Evolutionary conservation across 2,888 invertebrate species (phyloP).

Genomic region (Hipparchia semele): DNA sequence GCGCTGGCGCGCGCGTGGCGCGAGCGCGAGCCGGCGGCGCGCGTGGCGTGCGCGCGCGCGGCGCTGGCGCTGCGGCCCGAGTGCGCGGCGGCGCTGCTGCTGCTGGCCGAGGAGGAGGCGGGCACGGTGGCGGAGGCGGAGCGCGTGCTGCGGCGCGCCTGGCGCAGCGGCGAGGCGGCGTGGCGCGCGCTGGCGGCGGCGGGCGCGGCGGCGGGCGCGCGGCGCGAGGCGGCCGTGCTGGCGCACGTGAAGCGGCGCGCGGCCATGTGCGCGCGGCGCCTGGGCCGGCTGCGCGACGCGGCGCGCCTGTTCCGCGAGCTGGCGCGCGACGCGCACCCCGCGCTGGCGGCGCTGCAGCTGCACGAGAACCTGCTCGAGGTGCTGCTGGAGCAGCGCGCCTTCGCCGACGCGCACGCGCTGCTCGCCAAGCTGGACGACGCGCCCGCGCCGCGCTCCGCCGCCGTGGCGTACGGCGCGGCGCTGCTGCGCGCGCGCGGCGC

Average conservation of each 20-base stretch:
- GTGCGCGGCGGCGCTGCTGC: conserved; percentile 97
- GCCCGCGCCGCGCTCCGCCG: conserved; percentile 95
- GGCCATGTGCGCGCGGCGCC: conserved; percentile 98
- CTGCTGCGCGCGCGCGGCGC: conserved; percentile 95
- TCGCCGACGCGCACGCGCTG: conserved; percentile 89
- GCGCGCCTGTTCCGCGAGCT: conserved; percentile 98
- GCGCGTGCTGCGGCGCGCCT: conserved; percentile 87
- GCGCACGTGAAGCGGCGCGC: conserved; percentile 96
- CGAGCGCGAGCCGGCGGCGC: conserved; percentile 94
- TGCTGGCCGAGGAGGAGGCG: conserved; percentile 98
- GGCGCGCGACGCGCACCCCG: conserved; percentile 97
- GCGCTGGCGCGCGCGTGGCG: conserved; percentile 97
- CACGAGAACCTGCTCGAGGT: conserved; percentile 97
- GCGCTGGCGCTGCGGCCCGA: conserved; percentile 91
- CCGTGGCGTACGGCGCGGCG: conserved; percentile 97
- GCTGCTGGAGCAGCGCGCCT: conserved; percentile 96
- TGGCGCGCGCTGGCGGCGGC: conserved; percentile 93
- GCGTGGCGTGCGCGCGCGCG: conserved; percentile 79
- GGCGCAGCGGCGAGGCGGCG: conserved; percentile 96
- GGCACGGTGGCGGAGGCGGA: conserved; percentile 92
- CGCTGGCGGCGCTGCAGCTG: conserved; percentile 95
- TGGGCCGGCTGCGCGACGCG: conserved; percentile 97
- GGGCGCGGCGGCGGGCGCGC: conserved; percentile 93
- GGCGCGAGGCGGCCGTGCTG: conserved; percentile 95
- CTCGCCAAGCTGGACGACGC: conserved; percentile 90